Evolutionary conservation across 2,113 vertebrate genomes (phyloP), one percentile per base, ranked within the genome.

Genomic region (Amblyopsis rosae): DNA sequence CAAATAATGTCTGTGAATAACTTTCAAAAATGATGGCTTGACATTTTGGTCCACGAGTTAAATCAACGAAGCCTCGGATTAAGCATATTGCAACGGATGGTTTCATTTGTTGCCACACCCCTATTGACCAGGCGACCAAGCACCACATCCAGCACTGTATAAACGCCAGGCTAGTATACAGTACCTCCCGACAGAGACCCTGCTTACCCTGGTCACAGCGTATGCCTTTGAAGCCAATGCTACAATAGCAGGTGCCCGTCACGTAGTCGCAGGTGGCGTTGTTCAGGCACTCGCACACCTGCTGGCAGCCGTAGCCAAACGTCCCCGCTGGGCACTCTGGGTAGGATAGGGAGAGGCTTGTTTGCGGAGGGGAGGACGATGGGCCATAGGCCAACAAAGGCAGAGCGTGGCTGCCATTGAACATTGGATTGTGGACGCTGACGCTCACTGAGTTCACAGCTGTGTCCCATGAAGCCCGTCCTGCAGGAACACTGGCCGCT

Each of bases 191-290:
- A 41, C 1, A 41, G 35, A 5, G 5, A 1, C 35, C 12, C 59
- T 55, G 33, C 81, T 89, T 91, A 98, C 96, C 96, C 93, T 96
- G 96, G 73, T 98, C 96, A 67, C 96, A 98, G 7, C 95, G 92
- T 87, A 98, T 97, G 48, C 96, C 96, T 83, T 98, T 97, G 92
- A 95, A 98, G 63, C 96, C 95, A 5, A 93, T 80, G 35, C 95
- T 96, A 92, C 96, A 98, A 76, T 98, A 97, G 77, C 96, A 98
- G 32, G 96, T 97, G 45, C 96, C 96, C 0, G 96, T 98, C 87
- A 98, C 95, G 0, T 96, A 95, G 91, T 98, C 96, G 53, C 96
- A 98, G 7, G 96, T 98, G 33, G 93, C 94, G 26, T 98, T 98
- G 81, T 98, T 97, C 94, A 96, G 89, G 56, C 96, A 98, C 76